Conservation (phyloP, 2,113 vertebrate species). For the Candoia aspera region DNA sequence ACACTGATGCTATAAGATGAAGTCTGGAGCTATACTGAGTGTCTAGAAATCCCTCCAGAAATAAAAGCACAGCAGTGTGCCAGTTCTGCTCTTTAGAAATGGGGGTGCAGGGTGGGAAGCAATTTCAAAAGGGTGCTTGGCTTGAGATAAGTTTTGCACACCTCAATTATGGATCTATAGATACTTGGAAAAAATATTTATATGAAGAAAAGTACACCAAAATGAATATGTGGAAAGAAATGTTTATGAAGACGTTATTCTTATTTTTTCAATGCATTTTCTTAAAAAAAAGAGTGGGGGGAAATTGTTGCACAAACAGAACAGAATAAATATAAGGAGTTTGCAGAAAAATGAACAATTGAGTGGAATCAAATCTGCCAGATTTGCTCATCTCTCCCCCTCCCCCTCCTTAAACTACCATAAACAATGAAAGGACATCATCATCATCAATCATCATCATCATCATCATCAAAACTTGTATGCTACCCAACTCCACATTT, state of each 20-base stretch:
- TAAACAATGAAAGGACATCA: neutral
- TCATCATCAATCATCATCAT: too few relatives aligned
- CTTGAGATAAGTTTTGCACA: neutral
- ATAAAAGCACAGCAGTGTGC: neutral
- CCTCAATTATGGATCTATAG: neutral
- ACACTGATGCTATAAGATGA: neutral
- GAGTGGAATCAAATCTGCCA: neutral
- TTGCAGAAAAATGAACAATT: neutral
- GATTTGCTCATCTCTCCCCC: neutral
- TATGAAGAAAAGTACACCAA: neutral
- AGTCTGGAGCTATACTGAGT: neutral
- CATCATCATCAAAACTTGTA: neutral
- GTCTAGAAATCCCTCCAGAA: neutral
- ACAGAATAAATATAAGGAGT: neutral
- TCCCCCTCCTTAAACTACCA: neutral
- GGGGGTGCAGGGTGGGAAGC: neutral
- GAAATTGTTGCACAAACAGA: neutral
- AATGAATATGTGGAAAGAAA: neutral
- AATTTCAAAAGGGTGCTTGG: neutral
- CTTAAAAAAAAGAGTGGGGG: neutral
- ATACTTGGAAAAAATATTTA: neutral
- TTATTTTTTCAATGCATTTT: neutral
- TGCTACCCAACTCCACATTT: neutral
- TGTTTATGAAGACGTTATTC: neutral
- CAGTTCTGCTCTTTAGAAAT: neutral